Percentiles rank a stretch among this genome's conserved stretches.
These are phyloP conservation scores for Helicorthomorpha holstii DNA, from an alignment of 1,140 invertebrate species.

Conservation along the genomic window DNA sequence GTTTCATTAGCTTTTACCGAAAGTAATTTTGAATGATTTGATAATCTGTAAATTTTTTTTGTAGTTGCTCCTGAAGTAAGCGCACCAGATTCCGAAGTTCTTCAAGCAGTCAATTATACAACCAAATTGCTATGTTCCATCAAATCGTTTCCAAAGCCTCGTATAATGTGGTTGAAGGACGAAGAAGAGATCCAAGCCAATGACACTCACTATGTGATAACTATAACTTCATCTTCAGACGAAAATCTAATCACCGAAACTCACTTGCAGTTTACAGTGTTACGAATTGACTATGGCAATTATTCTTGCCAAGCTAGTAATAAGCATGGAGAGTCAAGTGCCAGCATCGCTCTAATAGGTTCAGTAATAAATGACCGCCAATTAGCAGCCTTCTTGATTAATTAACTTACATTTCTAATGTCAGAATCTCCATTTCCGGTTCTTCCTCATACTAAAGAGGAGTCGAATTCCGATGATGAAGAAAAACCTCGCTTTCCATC, in stretches of 20 bases:
- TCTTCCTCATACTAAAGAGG: neutral
- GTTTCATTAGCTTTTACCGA: too few relatives aligned
- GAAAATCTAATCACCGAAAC: neutral
- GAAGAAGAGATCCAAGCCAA: neutral
- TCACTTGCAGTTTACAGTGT: neutral
- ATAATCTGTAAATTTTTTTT: too few relatives aligned
- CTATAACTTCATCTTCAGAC: neutral
- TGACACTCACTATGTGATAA: neutral
- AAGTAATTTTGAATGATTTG: too few relatives aligned
- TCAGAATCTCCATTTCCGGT: conserved; percentile 4
- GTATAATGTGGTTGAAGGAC: conserved; percentile 9
- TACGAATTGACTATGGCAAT: neutral
- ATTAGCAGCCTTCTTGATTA: neutral
- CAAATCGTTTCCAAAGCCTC: conserved; percentile 7
- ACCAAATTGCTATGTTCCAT: conserved; percentile 5
- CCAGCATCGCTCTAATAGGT: neutral
- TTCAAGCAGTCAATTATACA: conserved; percentile 1
- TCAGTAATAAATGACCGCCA: neutral
- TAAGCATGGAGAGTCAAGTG: neutral
- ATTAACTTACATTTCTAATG: neutral
- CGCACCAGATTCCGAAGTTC: neutral
- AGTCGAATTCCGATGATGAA: neutral
- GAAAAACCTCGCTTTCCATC: neutral
- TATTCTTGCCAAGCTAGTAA: neutral
- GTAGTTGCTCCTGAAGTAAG: neutral